Evolutionary conservation across 2,888 invertebrate species (phyloP).

Genomic region (Caprella mutica): DNA sequence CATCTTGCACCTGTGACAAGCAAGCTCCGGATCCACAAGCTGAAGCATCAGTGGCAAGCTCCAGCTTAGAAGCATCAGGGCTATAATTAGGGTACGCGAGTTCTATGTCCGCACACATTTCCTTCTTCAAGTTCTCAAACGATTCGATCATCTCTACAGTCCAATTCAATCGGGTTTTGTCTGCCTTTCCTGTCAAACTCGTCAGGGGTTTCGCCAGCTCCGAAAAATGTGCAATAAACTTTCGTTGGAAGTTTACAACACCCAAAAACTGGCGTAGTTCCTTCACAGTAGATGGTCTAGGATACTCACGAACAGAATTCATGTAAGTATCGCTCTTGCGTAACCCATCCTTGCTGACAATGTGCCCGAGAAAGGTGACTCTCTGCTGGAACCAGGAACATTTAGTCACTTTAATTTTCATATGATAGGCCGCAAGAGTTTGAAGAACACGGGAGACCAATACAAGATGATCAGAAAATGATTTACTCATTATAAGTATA

Average conservation of each 20-base stretch:
- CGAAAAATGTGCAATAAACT: not conserved
- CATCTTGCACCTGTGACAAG: not conserved
- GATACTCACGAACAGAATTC: not conserved
- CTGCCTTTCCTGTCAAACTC: not conserved
- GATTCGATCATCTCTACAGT: not conserved
- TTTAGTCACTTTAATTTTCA: not conserved
- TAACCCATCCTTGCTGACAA: not conserved
- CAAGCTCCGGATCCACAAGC: not conserved
- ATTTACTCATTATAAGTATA: not conserved
- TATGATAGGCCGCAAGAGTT: not conserved
- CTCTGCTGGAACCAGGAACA: not conserved
- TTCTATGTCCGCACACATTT: not conserved
- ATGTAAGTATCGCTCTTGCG: not conserved
- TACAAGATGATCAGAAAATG: not conserved
- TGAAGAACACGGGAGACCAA: not conserved
- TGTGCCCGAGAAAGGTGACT: not conserved
- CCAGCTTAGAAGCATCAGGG: not conserved
- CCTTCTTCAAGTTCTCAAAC: not conserved
- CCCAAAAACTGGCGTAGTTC: not conserved
- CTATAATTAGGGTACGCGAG: not conserved
- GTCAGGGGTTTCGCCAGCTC: not conserved
- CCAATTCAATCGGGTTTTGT: not conserved
- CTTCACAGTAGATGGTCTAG: not conserved
- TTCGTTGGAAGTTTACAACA: not conserved
- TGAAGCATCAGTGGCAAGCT: not conserved